phyloP scores from a whole-genome alignment of 2,888 invertebrate genomes.

The Acleris holmiana region DNA sequence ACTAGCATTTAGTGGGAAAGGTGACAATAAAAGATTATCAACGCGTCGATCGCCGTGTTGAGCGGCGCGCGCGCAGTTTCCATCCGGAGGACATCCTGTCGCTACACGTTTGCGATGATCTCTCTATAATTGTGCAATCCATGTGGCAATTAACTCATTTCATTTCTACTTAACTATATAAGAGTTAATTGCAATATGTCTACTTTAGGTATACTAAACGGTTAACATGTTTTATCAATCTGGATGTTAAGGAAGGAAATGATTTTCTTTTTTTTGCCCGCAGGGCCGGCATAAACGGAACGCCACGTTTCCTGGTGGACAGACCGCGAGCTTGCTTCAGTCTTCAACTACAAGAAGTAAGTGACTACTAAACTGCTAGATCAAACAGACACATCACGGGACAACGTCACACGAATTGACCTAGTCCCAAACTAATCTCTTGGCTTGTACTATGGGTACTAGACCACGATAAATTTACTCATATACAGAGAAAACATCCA shows the following conservation, averaged over 20 bases:
- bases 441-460: no score
- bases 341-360: slow-evolving; percentile 86
- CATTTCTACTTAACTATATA: slow-evolving; percentile 3
- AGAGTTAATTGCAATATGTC: background rate
- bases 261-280: slow-evolving; percentile 47
- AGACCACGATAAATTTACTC: no score
- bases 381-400: no score
- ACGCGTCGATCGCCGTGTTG: slow-evolving; percentile 14
- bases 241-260: background rate
- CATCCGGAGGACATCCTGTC: slow-evolving; percentile 26
- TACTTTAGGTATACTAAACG: no score
- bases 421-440: no score
- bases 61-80: slow-evolving; percentile 16
- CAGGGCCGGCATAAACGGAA: slow-evolving; percentile 92
- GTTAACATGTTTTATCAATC: no score
- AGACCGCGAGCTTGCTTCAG: slow-evolving; percentile 86
- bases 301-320: slow-evolving; percentile 91
- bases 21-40: slow-evolving; percentile 17
- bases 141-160: background rate
- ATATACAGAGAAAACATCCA: no score
- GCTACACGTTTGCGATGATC: slow-evolving; percentile 3
- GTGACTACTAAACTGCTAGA: slow-evolving; percentile 54
- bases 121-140: slow-evolving; percentile 1
- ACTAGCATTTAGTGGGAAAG: slow-evolving; percentile 5
- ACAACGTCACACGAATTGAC: no score